Conservation (phyloP, 2,888 invertebrate genomes). For the Platycheirus rosarum region DNA sequence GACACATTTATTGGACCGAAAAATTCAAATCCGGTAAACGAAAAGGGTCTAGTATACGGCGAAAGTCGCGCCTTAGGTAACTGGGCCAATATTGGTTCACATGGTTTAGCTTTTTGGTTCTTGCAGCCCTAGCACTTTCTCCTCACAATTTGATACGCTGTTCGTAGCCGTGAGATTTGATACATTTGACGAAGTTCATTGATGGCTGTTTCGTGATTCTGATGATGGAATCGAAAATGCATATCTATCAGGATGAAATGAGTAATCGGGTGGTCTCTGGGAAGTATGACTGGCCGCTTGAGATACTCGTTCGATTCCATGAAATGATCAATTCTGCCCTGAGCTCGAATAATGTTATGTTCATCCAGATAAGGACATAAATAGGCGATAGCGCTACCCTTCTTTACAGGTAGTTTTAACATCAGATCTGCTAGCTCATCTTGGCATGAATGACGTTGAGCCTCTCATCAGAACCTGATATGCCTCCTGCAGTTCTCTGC, state of each 20-base stretch:
- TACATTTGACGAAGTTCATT: conserved; percentile 47
- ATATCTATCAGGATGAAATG: not conserved
- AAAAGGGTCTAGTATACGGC: conserved; percentile 48
- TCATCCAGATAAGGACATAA: not conserved
- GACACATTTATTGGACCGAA: conserved; percentile 51
- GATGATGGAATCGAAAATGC: not conserved
- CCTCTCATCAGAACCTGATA: not conserved
- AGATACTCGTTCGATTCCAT: not conserved
- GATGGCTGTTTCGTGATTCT: conserved; percentile 34
- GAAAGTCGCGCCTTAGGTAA: conserved; percentile 20
- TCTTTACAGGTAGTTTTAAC: not conserved
- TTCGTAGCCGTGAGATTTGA: not conserved
- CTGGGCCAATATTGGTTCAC: conserved; percentile 15
- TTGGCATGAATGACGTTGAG: not conserved
- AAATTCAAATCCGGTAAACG: conserved; percentile 49
- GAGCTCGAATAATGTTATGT: not conserved
- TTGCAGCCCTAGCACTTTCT: not conserved
- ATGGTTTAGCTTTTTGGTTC: not conserved
- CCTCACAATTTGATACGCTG: not conserved
- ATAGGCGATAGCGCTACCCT: not conserved
- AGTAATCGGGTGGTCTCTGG: conserved; percentile 1
- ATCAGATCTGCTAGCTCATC: not conserved
- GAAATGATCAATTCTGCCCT: not conserved
- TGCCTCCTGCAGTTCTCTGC: not conserved
- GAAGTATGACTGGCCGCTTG: conserved; percentile 8